These are phyloP conservation scores for Silurus aristotelis DNA, from an alignment of 2,797 vertebrate species.

Conservation along the genomic window DNA sequence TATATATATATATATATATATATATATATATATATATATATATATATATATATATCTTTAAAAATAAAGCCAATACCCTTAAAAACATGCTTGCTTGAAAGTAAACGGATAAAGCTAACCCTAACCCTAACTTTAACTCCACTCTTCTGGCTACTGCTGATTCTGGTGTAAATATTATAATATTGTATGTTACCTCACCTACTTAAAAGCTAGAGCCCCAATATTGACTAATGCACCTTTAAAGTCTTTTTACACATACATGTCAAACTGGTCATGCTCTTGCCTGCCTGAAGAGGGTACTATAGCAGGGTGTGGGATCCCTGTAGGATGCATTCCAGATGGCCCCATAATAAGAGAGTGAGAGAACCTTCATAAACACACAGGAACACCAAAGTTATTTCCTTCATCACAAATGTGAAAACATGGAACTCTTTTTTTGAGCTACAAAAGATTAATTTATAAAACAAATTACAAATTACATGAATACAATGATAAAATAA, in stretches of 20 bases:
- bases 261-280: constrained; percentile 90
- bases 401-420: neutral
- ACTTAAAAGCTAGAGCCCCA: neutral
- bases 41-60: neutral
- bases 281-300: constrained; percentile 93
- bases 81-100: neutral
- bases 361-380: constrained; percentile 82
- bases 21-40: neutral
- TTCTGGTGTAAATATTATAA: neutral
- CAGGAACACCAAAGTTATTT: constrained; percentile 11
- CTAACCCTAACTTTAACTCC: neutral
- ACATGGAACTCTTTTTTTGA: neutral
- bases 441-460: constrained; percentile 3
- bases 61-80: neutral
- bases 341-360: constrained; percentile 94
- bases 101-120: neutral
- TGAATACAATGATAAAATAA: neutral
- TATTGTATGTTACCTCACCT: neutral
- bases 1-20: neutral
- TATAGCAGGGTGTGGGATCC: constrained; percentile 95
- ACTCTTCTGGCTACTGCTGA: neutral
- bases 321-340: constrained; percentile 89
- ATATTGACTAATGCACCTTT: neutral
- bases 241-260: constrained; percentile 80
- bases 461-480: neutral